phyloP scores from a whole-genome alignment of 2,797 vertebrate species.

The Bothrops alternatus region DNA sequence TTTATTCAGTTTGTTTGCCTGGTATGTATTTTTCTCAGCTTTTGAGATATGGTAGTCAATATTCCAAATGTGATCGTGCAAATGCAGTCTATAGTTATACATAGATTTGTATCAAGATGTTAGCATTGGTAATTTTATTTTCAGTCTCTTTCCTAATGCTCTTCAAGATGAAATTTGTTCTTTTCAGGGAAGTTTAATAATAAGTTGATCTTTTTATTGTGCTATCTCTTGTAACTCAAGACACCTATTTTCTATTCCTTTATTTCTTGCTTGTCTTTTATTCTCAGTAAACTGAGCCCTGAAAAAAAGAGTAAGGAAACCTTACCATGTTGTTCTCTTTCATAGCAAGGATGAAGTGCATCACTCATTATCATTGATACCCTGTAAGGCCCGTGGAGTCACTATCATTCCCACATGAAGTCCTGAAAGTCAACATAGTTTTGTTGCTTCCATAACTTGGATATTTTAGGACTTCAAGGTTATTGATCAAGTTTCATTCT shows the following conservation, averaged over 20 bases:
- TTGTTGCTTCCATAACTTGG: neutral
- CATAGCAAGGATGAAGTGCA: neutral
- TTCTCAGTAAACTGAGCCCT: neutral
- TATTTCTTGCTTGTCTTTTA: neutral
- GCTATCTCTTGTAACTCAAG: neutral
- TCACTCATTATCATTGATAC: neutral
- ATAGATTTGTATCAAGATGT: neutral
- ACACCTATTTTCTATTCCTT: neutral
- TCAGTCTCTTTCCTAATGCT: neutral
- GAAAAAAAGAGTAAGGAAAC: neutral
- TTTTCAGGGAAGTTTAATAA: neutral
- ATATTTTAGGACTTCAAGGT: neutral
- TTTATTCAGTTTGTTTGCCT: neutral
- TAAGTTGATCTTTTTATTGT: neutral
- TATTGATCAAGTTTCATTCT: neutral
- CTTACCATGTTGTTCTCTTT: neutral
- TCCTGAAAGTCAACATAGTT: neutral
- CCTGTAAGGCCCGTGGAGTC: neutral
- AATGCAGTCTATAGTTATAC: neutral
- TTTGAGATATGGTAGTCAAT: neutral
- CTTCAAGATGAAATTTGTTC: neutral
- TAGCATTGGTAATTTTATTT: neutral
- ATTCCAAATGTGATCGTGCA: neutral
- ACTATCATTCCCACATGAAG: neutral
- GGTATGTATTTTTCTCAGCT: neutral